phyloP scores from a whole-genome alignment of 1,140 invertebrate genomes.

The Hermetia illucens region DNA sequence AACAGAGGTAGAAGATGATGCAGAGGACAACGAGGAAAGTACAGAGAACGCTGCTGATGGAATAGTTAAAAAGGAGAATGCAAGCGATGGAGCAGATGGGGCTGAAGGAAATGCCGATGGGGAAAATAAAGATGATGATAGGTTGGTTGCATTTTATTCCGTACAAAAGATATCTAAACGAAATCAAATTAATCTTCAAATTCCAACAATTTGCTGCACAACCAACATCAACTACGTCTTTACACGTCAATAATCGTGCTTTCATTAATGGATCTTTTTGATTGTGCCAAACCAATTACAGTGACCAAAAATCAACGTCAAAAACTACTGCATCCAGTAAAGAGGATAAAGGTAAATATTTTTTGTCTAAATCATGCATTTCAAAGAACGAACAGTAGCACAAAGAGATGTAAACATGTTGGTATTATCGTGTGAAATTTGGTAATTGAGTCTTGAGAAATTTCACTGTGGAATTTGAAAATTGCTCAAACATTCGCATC shows the following conservation, averaged over 20 bases:
- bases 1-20: neutral
- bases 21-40: constrained; percentile 5
- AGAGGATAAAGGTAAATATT: no score
- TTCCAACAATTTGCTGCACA: no score
- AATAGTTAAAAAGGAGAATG: constrained; percentile 6
- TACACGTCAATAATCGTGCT: no score
- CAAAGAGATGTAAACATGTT: no score
- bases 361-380: no score
- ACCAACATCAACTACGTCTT: no score
- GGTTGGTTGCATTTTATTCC: constrained; percentile 10
- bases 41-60: constrained; percentile 8
- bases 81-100: constrained; percentile 4
- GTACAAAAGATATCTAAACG: neutral
- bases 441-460: neutral
- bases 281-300: neutral
- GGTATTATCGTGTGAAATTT: no score
- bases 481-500: neutral
- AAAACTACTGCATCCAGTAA: no score
- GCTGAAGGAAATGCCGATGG: constrained; percentile 20
- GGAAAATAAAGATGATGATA: constrained; percentile 17
- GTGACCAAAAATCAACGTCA: neutral
- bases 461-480: neutral
- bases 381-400: no score
- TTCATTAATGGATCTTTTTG: neutral
- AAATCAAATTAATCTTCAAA: neutral